Conservation (phyloP, 2,797 vertebrate genomes). For the Tenualosa thibaudeaui region DNA sequence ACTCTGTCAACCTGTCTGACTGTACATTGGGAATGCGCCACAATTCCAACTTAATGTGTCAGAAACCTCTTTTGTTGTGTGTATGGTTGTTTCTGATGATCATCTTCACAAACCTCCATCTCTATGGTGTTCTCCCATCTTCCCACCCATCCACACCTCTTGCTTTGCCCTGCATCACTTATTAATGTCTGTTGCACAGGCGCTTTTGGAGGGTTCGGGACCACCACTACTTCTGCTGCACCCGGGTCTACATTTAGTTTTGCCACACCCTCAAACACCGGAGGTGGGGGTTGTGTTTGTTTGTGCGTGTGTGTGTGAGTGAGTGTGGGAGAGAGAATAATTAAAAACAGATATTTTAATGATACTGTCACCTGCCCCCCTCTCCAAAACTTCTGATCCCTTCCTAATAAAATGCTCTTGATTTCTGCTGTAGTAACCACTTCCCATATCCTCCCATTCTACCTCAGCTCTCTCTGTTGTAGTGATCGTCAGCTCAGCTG, state of each 20-base stretch:
- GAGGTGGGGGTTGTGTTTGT: slow-evolving; percentile 62
- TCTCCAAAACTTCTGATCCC: background rate
- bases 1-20: background rate
- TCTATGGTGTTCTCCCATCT: slow-evolving; percentile 12
- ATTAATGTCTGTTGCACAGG: slow-evolving; percentile 69
- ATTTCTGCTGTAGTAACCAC: background rate
- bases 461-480: background rate
- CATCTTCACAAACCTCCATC: slow-evolving; percentile 19
- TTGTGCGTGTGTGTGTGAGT: background rate
- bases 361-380: background rate
- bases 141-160: slow-evolving; percentile 14
- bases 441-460: background rate
- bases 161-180: slow-evolving; percentile 9
- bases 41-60: background rate
- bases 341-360: background rate
- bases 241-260: slow-evolving; percentile 86
- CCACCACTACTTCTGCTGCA: slow-evolving; percentile 79
- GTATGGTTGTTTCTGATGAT: background rate
- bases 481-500: background rate
- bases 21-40: background rate
- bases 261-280: slow-evolving; percentile 81
- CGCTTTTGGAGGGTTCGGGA: slow-evolving; percentile 89
- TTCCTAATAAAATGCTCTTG: background rate
- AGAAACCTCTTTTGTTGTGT: background rate
- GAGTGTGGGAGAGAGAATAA: background rate